These are phyloP conservation scores for Batillaria attramentaria DNA, from an alignment of 1,140 invertebrate species.

Conservation along the genomic window DNA sequence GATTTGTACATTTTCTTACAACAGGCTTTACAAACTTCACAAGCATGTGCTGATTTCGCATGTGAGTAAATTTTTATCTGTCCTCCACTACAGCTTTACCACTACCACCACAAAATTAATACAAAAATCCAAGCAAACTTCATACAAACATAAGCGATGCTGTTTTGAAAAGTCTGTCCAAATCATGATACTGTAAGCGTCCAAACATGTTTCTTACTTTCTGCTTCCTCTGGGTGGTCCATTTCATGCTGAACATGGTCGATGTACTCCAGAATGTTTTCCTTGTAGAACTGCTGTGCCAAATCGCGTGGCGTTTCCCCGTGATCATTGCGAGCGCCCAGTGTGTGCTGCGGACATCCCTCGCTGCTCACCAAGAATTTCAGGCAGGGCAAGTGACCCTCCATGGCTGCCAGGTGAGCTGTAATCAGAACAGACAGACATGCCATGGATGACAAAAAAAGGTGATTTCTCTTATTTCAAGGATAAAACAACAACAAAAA, in stretches of 20 bases:
- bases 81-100: too few species aligned
- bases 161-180: too few species aligned
- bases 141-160: too few species aligned
- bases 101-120: too few species aligned
- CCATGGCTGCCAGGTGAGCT: conserved; percentile 71
- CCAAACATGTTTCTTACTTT: conserved; percentile 61
- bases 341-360: conserved; percentile 59
- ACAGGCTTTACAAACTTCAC: too few species aligned
- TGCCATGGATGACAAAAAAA: too few species aligned
- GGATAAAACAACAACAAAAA: too few species aligned
- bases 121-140: too few species aligned
- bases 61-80: too few species aligned
- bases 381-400: conserved; percentile 71
- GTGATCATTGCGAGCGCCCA: conserved; percentile 70
- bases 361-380: conserved; percentile 70
- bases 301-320: conserved; percentile 72
- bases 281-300: conserved; percentile 72
- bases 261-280: conserved; percentile 70
- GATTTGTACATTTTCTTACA: too few species aligned
- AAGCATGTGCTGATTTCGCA: too few species aligned
- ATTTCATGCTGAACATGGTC: conserved; percentile 70
- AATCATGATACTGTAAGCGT: not conserved
- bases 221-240: conserved; percentile 70
- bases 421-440: conserved; percentile 15
- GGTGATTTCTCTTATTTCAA: too few species aligned